These are phyloP conservation scores for Oostethus manadensis DNA, from an alignment of 2,113 vertebrate species.

Conservation along the genomic window DNA sequence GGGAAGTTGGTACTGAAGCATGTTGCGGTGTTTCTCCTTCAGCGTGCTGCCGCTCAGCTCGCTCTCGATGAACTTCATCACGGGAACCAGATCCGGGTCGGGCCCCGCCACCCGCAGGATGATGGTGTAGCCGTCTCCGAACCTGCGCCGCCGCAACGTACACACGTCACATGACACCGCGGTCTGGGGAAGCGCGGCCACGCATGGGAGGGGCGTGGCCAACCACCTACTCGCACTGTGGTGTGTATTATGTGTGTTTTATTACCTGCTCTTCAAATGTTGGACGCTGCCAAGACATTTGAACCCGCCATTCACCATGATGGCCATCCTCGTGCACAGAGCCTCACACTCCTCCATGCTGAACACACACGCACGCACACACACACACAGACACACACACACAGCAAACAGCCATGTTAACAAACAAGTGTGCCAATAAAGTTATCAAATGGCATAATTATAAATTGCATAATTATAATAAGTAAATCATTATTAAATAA, in stretches of 20 bases:
- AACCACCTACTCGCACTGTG: no score
- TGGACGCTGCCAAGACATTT: slow-evolving; percentile 94
- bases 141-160: slow-evolving; percentile 54
- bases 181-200: not conserved
- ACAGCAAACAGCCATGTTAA: slow-evolving; percentile 19
- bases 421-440: no score
- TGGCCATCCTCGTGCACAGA: slow-evolving; percentile 94
- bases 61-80: slow-evolving; percentile 90
- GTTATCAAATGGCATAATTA: no score
- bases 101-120: slow-evolving; percentile 86
- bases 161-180: not conserved
- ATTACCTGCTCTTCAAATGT: slow-evolving; percentile 95
- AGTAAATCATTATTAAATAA: no score
- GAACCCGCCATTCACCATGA: slow-evolving; percentile 98
- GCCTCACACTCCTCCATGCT: slow-evolving; percentile 99
- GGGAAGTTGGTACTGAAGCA: slow-evolving; percentile 95
- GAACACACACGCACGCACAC: slow-evolving; percentile 33
- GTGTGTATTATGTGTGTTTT: not conserved
- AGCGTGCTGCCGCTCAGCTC: slow-evolving; percentile 88
- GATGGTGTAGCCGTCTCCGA: slow-evolving; percentile 97
- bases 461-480: no score
- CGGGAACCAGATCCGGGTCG: slow-evolving; percentile 82
- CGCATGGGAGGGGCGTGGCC: no score
- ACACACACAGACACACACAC: slow-evolving; percentile 33
- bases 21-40: slow-evolving; percentile 92